These are phyloP conservation scores for Danio albolineatus DNA, from an alignment of 2,797 vertebrate species.

Conservation along the genomic window DNA sequence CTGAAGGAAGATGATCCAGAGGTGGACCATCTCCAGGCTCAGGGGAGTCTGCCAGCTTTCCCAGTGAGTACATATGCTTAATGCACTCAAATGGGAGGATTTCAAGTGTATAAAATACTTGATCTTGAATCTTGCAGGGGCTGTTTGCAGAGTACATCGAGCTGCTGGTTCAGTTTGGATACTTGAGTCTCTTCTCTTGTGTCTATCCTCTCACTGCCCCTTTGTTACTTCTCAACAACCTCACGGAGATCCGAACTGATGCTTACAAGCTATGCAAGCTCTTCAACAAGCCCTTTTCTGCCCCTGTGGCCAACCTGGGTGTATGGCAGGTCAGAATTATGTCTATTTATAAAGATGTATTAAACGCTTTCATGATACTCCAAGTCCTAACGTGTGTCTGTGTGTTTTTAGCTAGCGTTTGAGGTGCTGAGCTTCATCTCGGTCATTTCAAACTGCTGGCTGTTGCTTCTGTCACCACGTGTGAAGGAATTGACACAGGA, in stretches of 20 bases:
- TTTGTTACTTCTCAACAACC: conserved; percentile 82
- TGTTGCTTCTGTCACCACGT: conserved; percentile 79
- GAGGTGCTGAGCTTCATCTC: conserved; percentile 82
- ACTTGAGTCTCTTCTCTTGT: conserved; percentile 86
- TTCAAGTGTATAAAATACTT: not conserved
- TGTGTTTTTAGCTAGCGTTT: conserved; percentile 75
- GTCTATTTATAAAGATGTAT: not conserved
- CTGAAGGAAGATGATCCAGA: conserved; percentile 76
- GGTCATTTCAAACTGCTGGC: conserved; percentile 84
- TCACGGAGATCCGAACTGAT: conserved; percentile 83
- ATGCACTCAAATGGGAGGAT: not conserved
- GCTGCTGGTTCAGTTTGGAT: conserved; percentile 87
- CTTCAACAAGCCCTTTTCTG: conserved; percentile 81
- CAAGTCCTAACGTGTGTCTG: conserved; percentile 16
- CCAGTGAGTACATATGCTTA: conserved; percentile 70
- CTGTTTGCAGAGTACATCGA: conserved; percentile 86
- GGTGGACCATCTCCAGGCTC: conserved; percentile 80
- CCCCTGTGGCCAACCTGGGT: conserved; percentile 78
- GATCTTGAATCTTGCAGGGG: conserved; percentile 69
- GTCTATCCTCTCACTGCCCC: conserved; percentile 83
- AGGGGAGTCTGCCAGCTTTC: conserved; percentile 73
- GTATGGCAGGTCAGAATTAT: conserved; percentile 81
- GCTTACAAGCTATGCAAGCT: conserved; percentile 85
- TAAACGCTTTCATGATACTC: not conserved
- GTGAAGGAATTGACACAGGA: conserved; percentile 68